Evolutionary conservation across 1,140 invertebrate genomes (phyloP), one percentile per base, ranked within the genome.

Genomic region (Drosophila nebulosa): DNA sequence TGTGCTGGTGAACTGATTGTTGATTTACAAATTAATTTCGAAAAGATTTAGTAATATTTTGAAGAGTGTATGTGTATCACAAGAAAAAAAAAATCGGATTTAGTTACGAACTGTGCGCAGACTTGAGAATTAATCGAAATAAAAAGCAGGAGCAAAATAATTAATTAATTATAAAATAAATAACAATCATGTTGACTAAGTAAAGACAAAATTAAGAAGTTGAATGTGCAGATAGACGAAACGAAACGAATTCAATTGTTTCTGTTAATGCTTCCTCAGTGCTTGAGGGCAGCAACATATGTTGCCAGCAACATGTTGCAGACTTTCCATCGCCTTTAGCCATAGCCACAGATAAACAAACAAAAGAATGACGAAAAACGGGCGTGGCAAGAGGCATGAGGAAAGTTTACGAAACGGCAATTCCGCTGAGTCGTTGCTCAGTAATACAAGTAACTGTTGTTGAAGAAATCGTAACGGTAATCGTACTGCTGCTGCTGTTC

Each of bases 101-200:
- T 42, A 26, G 9, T 59, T 3, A 24, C 24, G 16, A 1, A 42
- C 14, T 18, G 16, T 42, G 39, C 39, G 39, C 39, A 46, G 39
- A 46, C 16, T 46, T 16, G 7, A 46, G 16, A 21, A 21, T 9
- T 3, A 46, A 46, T 46, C 7, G 36, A 39, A 39, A 39, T 1
- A 14, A 39, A 39, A 51, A 64, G 27, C 46, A 60, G 27, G 57
- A 39, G 60, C 51, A 63, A 52, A 58, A 50, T 66, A 66, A 64
- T 58, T 64, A 73, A 66, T 60, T 72, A 68, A 65, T 80, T 80
- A 78, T 66, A 76, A 78, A 83, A 83, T 86, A 86, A 86, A 86
- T 86, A 86, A 86, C 83, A 88, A 88, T 70, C 52, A 78, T 66
- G 56, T 73, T 86, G 77, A 86, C 79, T 78, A 79, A 69, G 71